Conservation (phyloP, 2,113 vertebrate species). For the Plecotus auritus region DNA sequence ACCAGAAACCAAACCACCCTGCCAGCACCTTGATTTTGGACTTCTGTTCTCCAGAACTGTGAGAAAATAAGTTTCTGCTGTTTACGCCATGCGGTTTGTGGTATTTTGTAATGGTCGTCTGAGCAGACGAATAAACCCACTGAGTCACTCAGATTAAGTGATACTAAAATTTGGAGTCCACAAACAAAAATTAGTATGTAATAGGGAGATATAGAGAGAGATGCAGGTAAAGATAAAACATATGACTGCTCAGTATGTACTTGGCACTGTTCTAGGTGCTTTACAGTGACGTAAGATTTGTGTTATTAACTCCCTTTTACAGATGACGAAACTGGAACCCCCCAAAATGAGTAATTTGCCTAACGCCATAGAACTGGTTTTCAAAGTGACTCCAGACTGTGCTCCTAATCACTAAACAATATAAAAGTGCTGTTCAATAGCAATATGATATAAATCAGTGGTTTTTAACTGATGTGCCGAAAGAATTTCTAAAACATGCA, state of each 20-base stretch:
- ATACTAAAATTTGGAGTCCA: constrained; percentile 5
- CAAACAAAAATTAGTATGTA: not conserved
- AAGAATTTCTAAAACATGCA: not conserved
- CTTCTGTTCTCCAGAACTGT: not conserved
- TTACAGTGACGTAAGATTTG: not conserved
- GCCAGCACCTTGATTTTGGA: not conserved
- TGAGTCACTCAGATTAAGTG: not conserved
- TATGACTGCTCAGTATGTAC: not conserved
- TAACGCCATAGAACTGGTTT: not conserved
- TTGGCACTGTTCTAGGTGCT: not conserved
- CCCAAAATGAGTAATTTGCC: not conserved
- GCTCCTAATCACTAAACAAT: not conserved
- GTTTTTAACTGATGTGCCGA: not conserved
- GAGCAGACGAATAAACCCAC: not conserved
- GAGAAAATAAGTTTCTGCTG: not conserved
- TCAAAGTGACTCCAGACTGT: not conserved
- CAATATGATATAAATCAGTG: not conserved
- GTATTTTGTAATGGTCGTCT: not conserved
- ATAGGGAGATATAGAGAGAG: not conserved
- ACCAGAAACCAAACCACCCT: not conserved
- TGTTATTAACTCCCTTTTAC: not conserved
- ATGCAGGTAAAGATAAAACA: not conserved
- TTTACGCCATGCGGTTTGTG: not conserved
- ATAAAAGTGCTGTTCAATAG: not conserved
- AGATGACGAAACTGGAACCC: not conserved